phyloP scores from a whole-genome alignment of 1,140 invertebrate species.

The Branchinecta lynchi region DNA sequence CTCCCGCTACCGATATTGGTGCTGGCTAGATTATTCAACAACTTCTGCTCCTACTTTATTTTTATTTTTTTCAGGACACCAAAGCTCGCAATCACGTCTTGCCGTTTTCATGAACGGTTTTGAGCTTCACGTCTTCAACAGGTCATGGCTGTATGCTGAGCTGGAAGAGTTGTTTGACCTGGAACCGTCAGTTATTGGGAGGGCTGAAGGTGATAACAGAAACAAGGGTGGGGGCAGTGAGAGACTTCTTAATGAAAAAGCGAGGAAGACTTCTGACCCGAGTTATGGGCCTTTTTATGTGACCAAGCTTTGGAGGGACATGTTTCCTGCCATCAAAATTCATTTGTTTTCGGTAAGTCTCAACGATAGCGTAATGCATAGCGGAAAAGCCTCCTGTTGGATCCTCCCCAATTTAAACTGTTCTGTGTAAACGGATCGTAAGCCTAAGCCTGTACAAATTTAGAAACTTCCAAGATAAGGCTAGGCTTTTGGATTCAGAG shows the following conservation, averaged over 20 bases:
- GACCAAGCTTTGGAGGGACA: constrained; percentile 65
- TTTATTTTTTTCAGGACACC: constrained; percentile 62
- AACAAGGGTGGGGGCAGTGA: constrained; percentile 20
- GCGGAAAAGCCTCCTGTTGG: no score
- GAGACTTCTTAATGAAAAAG: constrained; percentile 23
- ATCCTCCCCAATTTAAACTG: no score
- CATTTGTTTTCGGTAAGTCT: constrained; percentile 62
- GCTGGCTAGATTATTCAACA: no score
- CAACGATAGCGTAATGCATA: no score
- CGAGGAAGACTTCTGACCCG: background rate
- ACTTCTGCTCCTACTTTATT: no score
- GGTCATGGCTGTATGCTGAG: constrained; percentile 68
- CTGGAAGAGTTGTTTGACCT: constrained; percentile 80
- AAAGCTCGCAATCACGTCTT: constrained; percentile 82
- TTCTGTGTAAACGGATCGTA: no score
- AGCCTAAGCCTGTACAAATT: no score
- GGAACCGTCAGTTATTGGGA: constrained; percentile 53
- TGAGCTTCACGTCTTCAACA: constrained; percentile 90
- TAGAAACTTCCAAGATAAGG: no score
- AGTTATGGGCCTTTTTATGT: background rate
- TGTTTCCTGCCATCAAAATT: constrained; percentile 91
- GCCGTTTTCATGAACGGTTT: constrained; percentile 89
- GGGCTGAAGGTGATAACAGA: constrained; percentile 10
- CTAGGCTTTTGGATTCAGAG: no score
- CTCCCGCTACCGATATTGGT: no score